A percentile compares a stretch with the other conserved stretches of the same genome.
Evolutionary conservation across 2,113 vertebrate species (phyloP).

Genomic region (Prietella phreatophila): DNA sequence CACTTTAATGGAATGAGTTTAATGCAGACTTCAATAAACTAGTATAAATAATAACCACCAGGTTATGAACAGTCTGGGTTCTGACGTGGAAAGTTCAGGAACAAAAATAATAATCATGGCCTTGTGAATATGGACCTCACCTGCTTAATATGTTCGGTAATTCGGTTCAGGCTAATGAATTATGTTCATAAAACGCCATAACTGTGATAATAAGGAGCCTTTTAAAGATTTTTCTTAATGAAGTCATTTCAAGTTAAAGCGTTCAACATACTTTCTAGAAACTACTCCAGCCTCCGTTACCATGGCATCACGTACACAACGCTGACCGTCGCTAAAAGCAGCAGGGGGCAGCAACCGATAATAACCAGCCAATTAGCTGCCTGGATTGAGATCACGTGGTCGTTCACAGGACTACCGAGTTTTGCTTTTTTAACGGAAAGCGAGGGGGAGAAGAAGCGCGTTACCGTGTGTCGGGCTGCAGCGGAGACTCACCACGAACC

Average conservation of each 20-base stretch:
- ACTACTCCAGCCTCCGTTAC: slow-evolving; percentile 45
- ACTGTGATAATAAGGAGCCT: neutral
- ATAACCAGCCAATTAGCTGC: slow-evolving; percentile 60
- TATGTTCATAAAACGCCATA: neutral
- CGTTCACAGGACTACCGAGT: neutral
- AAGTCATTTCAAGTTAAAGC: neutral
- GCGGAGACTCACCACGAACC: too few species aligned
- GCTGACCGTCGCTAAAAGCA: neutral
- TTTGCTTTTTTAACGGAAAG: neutral
- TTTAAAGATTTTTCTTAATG: neutral
- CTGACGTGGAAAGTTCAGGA: neutral
- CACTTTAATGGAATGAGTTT: too few species aligned
- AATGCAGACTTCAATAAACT: neutral
- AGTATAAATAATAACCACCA: neutral
- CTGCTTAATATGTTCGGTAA: neutral
- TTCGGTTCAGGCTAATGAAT: too few species aligned
- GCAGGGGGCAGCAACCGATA: neutral
- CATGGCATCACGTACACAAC: slow-evolving; percentile 62
- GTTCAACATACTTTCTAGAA: slow-evolving; percentile 8
- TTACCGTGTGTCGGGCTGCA: neutral
- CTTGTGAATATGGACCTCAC: neutral
- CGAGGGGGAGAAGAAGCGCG: slow-evolving; percentile 23
- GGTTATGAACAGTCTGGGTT: neutral
- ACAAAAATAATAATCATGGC: neutral
- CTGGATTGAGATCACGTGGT: slow-evolving; percentile 54